A percentile compares a stretch with the other conserved stretches of the same genome.
Conservation (phyloP, 2,888 invertebrate genomes). For the Aphidoletes aphidimyza region DNA sequence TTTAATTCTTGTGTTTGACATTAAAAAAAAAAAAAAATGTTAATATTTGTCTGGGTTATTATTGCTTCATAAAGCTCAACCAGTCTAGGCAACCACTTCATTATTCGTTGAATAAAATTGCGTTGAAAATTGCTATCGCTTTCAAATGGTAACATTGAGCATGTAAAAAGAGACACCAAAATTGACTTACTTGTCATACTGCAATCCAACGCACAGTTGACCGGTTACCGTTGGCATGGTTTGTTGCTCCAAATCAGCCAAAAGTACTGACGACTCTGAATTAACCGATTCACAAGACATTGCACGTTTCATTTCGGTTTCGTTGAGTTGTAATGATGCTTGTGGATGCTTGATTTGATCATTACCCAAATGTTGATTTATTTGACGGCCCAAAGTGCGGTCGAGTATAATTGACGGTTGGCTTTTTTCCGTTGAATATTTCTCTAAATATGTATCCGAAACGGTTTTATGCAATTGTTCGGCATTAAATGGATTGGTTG, state of each 20-base stretch:
- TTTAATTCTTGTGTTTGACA: too few relatives aligned
- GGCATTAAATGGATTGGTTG: conserved; percentile 59
- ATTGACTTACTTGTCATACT: conserved; percentile 76
- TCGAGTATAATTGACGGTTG: conserved; percentile 63
- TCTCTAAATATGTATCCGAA: conserved; percentile 65
- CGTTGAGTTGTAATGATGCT: conserved; percentile 61
- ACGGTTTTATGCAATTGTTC: conserved; percentile 65
- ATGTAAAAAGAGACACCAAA: not conserved
- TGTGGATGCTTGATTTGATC: conserved; percentile 64
- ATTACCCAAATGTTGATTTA: conserved; percentile 62
- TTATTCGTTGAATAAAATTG: too few relatives aligned
- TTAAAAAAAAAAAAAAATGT: too few relatives aligned
- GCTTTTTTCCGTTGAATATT: conserved; percentile 54
- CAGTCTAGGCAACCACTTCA: too few relatives aligned
- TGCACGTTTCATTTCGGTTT: conserved; percentile 68
- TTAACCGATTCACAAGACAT: conserved; percentile 84
- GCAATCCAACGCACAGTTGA: conserved; percentile 79
- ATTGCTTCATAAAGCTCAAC: too few relatives aligned
- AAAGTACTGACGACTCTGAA: conserved; percentile 77
- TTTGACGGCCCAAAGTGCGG: conserved; percentile 63
- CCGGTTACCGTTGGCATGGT: conserved; percentile 75
- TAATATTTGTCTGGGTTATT: too few relatives aligned
- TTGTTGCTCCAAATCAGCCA: conserved; percentile 75
- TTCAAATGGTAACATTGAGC: not conserved
- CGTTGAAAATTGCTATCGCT: too few relatives aligned